Conservation (phyloP, 1,140 invertebrate species). For the Archegozetes longisetosus region DNA sequence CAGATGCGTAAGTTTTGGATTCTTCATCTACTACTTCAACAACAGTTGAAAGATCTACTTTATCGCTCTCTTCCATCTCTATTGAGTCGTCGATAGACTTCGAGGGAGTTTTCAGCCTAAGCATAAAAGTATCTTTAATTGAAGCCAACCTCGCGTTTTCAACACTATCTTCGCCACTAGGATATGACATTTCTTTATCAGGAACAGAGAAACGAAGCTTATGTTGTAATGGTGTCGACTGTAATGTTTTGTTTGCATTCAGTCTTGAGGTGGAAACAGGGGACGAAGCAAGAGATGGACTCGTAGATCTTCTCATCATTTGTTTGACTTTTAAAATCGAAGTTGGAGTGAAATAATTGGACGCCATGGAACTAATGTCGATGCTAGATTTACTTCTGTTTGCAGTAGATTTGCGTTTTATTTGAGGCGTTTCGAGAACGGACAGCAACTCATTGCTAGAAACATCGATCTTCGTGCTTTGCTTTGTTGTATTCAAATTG, state of each 20-base stretch:
- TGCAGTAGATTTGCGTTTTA: neutral
- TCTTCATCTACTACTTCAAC: too few relatives aligned
- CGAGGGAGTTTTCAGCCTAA: neutral
- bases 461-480: too few relatives aligned
- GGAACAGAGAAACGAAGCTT: neutral
- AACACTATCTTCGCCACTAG: neutral
- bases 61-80: neutral
- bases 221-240: neutral
- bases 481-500: too few relatives aligned
- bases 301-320: neutral
- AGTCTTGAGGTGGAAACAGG: neutral
- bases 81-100: neutral
- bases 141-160: neutral
- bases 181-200: neutral
- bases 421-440: neutral
- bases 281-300: neutral
- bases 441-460: neutral
- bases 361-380: neutral
- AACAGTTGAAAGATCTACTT: neutral
- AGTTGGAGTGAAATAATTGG: neutral
- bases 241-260: neutral
- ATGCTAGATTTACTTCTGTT: neutral
- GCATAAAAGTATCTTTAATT: neutral
- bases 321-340: neutral
- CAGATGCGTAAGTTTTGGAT: too few relatives aligned